phyloP scores from a whole-genome alignment of 1,140 invertebrate species.

The Tetranychus cinnabarinus region DNA sequence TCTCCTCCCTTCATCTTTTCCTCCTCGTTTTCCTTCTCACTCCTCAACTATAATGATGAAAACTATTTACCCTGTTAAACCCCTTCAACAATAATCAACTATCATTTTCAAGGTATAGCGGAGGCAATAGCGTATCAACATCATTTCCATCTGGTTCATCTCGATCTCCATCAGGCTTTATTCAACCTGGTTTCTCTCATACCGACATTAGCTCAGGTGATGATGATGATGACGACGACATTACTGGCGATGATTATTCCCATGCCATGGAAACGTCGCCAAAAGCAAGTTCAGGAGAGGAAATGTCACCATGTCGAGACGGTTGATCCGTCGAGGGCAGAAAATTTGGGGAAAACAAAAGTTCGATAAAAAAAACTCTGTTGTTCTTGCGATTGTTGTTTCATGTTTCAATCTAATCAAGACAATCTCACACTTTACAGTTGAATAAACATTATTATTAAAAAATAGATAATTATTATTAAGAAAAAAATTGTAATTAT shows the following conservation, averaged over 20 bases:
- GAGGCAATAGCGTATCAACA: neutral
- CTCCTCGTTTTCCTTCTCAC: neutral
- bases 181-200: neutral
- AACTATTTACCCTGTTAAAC: neutral
- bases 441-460: too few relatives aligned
- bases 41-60: neutral
- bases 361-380: neutral
- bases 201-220: neutral
- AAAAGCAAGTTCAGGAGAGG: neutral
- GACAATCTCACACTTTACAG: too few relatives aligned
- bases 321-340: neutral
- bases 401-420: too few relatives aligned
- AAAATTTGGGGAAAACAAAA: neutral
- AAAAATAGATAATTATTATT: too few relatives aligned
- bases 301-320: neutral
- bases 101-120: neutral
- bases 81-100: neutral
- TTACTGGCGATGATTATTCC: neutral
- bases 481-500: too few relatives aligned
- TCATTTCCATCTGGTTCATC: neutral
- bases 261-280: neutral
- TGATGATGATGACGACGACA: neutral
- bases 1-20: neutral
- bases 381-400: too few relatives aligned
- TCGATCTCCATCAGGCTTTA: neutral